Percentiles rank a stretch among this genome's conserved stretches.
These are phyloP conservation scores for Heliconius congener DNA, from an alignment of 1,140 invertebrate genomes.

Conservation along the genomic window DNA sequence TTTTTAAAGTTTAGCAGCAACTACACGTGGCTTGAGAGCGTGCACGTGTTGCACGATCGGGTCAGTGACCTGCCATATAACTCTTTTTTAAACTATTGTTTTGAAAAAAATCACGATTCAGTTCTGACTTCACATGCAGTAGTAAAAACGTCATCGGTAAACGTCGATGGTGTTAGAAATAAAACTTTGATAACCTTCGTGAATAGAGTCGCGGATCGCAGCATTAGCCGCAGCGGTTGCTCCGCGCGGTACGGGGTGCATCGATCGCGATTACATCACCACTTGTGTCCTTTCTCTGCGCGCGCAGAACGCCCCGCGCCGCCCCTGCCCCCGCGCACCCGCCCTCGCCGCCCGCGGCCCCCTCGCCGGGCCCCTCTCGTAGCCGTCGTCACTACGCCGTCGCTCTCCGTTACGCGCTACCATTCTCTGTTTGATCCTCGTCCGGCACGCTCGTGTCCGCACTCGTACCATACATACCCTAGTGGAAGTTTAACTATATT, in stretches of 20 bases:
- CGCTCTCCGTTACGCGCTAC: conserved; percentile 54
- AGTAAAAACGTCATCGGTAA: conserved; percentile 34
- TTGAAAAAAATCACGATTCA: conserved; percentile 28
- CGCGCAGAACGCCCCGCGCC: conserved; percentile 62
- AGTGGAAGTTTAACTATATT: conserved; percentile 60
- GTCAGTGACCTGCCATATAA: conserved; percentile 44
- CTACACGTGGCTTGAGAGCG: conserved; percentile 38
- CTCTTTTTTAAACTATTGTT: conserved; percentile 29
- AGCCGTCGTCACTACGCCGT: conserved; percentile 58
- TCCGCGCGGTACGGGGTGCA: conserved; percentile 65
- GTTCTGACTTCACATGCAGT: conserved; percentile 17
- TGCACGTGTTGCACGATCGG: conserved; percentile 41
- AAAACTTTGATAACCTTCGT: conserved; percentile 35
- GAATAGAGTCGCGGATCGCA: conserved; percentile 40
- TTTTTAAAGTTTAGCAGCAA: conserved; percentile 18
- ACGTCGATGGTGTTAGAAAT: conserved; percentile 35
- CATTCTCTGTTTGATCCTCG: conserved; percentile 69
- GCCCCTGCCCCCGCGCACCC: conserved; percentile 39
- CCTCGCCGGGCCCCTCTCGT: conserved; percentile 50
- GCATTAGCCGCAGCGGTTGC: conserved; percentile 47
- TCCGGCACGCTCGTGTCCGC: conserved; percentile 52
- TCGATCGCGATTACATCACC: conserved; percentile 79
- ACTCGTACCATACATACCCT: conserved; percentile 34
- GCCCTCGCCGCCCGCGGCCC: conserved; percentile 38
- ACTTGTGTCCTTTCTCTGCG: conserved; percentile 78